Evolutionary conservation across 2,113 vertebrate genomes (phyloP).

Genomic region (Sinocyclocheilus grahami): DNA sequence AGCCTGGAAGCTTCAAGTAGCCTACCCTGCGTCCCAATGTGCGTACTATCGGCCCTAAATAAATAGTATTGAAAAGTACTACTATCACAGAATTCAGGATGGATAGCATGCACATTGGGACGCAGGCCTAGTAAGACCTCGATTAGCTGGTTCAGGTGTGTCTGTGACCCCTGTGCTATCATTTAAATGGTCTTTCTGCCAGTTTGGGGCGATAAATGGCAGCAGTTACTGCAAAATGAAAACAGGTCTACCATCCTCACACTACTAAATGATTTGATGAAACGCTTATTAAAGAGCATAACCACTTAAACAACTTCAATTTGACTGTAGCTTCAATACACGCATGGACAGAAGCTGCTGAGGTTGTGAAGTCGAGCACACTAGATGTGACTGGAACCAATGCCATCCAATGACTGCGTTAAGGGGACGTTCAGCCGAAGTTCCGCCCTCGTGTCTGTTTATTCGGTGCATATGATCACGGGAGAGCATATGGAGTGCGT

Average conservation of each 20-base stretch:
- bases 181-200: not conserved
- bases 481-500: not conserved
- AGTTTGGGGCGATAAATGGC: not conserved
- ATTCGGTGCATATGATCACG: not conserved
- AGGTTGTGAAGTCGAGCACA: not conserved
- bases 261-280: not conserved
- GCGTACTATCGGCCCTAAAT: too few relatives aligned
- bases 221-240: not conserved
- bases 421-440: not conserved
- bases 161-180: not conserved
- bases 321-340: not conserved
- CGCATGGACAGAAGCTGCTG: not conserved
- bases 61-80: too few relatives aligned
- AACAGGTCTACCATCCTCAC: not conserved
- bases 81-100: too few relatives aligned
- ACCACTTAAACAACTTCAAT: too few relatives aligned
- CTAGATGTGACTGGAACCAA: not conserved
- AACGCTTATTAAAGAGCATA: not conserved
- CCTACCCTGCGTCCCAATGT: too few relatives aligned
- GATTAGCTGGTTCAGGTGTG: too few relatives aligned
- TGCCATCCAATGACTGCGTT: not conserved
- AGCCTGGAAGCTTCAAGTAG: too few relatives aligned
- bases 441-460: slow-evolving; percentile 8
- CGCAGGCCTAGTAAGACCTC: too few relatives aligned
- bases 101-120: too few relatives aligned